Conservation (phyloP, 2,797 vertebrate genomes). For the Geotria australis region DNA sequence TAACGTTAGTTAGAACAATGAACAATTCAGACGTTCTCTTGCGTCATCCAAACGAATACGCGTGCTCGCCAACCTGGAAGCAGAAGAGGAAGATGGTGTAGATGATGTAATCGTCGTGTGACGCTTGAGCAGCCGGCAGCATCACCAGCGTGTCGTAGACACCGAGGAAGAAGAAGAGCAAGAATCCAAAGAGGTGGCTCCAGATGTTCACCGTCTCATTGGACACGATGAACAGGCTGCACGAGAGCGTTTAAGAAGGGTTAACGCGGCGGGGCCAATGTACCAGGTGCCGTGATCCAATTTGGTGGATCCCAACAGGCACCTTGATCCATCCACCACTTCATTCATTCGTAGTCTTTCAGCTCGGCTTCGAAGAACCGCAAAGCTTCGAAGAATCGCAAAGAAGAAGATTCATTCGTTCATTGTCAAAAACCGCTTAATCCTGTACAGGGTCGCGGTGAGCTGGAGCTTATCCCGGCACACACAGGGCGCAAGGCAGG, state of each 20-base stretch:
- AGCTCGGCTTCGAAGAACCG: too few relatives aligned
- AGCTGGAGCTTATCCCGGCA: too few relatives aligned
- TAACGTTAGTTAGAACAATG: too few relatives aligned
- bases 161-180: slow-evolving; percentile 55
- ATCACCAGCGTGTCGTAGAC: slow-evolving; percentile 56
- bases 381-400: too few relatives aligned
- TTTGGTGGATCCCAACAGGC: not conserved
- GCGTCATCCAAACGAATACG: too few relatives aligned
- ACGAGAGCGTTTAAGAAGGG: slow-evolving; percentile 1
- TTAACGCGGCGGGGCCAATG: not conserved
- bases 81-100: slow-evolving; percentile 74
- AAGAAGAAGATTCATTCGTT: too few relatives aligned
- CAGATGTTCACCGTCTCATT: slow-evolving; percentile 86
- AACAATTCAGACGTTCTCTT: too few relatives aligned
- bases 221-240: slow-evolving; percentile 69
- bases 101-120: slow-evolving; percentile 76
- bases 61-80: slow-evolving; percentile 31
- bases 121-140: slow-evolving; percentile 38
- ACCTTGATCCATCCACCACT: not conserved
- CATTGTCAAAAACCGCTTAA: too few relatives aligned
- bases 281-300: not conserved
- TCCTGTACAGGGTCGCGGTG: too few relatives aligned
- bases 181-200: slow-evolving; percentile 72
- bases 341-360: too few relatives aligned
- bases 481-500: too few relatives aligned